Conservation (phyloP, 1,140 invertebrate genomes). For the Stenopsyche tienmushanensis region DNA sequence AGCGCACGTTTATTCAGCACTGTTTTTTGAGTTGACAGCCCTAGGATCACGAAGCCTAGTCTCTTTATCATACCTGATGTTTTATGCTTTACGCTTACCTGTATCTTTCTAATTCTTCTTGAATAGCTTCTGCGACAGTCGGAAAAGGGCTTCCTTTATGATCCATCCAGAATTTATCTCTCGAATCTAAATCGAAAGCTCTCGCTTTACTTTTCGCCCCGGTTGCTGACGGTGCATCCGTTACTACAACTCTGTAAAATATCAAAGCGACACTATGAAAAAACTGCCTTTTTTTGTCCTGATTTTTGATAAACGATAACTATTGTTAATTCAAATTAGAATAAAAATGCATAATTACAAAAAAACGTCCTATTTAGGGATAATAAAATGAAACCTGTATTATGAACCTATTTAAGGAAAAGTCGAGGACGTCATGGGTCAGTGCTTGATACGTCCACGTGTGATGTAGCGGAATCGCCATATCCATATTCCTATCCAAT, state of each 20-base stretch:
- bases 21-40: too few relatives aligned
- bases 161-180: conserved; percentile 88
- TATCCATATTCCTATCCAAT: conserved; percentile 93
- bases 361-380: not conserved
- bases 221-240: conserved; percentile 50
- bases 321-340: not conserved
- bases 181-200: conserved; percentile 87
- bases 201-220: conserved; percentile 72
- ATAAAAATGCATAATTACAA: not conserved
- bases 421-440: conserved; percentile 91
- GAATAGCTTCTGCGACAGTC: conserved; percentile 95
- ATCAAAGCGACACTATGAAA: not conserved
- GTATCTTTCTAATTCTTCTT: conserved; percentile 96
- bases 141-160: conserved; percentile 98
- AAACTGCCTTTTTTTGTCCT: not conserved
- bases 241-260: conserved; percentile 49
- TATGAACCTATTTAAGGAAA: conserved; percentile 75
- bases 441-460: conserved; percentile 99
- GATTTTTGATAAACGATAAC: not conserved
- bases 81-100: too few relatives aligned
- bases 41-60: too few relatives aligned
- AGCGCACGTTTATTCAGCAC: too few relatives aligned
- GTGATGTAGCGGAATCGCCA: conserved; percentile 97
- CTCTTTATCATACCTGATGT: too few relatives aligned
- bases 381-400: not conserved